Evolutionary conservation across 2,888 invertebrate species (phyloP).

Genomic region (Rhagium mordax): DNA sequence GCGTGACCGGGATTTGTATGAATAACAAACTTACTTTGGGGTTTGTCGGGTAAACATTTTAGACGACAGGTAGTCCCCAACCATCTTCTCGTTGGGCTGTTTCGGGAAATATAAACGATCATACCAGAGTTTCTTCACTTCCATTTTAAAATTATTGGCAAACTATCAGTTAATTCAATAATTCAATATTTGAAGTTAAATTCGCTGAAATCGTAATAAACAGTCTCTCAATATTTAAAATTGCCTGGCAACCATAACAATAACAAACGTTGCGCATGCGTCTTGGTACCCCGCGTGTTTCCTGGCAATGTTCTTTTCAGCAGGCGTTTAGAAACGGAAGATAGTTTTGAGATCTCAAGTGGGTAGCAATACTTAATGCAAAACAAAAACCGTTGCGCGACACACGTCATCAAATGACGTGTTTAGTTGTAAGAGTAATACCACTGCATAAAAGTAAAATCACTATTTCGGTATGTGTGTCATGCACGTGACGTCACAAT

Average conservation of each 20-base stretch:
- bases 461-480: too few species aligned
- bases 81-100: neutral
- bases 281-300: too few species aligned
- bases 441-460: too few species aligned
- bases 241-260: conserved; percentile 10
- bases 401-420: too few species aligned
- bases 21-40: neutral
- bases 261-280: too few species aligned
- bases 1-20: neutral
- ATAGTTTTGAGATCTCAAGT: too few species aligned
- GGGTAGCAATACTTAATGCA: too few species aligned
- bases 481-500: too few species aligned
- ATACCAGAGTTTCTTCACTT: neutral
- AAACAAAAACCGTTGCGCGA: too few species aligned
- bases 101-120: neutral
- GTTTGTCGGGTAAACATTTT: neutral
- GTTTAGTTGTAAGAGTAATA: too few species aligned
- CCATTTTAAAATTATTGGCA: neutral
- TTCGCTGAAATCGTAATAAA: neutral
- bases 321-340: too few species aligned
- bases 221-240: neutral
- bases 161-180: neutral
- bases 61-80: neutral
- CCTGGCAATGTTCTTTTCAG: too few species aligned
- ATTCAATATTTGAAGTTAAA: neutral